Conservation (phyloP, 1,140 invertebrate genomes). For the Rhyzopertha dominica region DNA sequence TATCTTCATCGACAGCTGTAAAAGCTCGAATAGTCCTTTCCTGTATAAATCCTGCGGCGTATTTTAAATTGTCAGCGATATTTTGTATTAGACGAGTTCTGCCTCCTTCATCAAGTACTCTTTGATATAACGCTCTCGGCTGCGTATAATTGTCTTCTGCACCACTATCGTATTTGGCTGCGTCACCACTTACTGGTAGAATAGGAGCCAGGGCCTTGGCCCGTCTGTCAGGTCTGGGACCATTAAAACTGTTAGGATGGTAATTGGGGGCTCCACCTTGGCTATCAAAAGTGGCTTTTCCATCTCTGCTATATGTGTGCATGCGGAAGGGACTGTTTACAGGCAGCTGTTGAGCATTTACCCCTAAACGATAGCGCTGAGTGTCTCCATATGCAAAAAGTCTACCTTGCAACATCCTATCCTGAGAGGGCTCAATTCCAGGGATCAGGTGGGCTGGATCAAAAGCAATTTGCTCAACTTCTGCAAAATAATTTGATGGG, state of each 20-base stretch:
- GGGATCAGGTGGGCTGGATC: conserved; percentile 81
- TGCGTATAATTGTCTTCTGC: conserved; percentile 90
- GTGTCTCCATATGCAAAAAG: conserved; percentile 86
- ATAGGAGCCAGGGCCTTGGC: conserved; percentile 50
- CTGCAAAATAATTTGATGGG: conserved; percentile 80
- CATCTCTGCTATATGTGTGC: conserved; percentile 80
- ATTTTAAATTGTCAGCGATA: conserved; percentile 69
- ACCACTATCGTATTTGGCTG: conserved; percentile 71
- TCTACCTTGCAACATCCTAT: conserved; percentile 85
- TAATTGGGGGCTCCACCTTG: conserved; percentile 87
- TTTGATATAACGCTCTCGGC: conserved; percentile 71
- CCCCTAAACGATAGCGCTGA: conserved; percentile 80
- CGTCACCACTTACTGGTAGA: conserved; percentile 54
- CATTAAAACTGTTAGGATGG: conserved; percentile 91
- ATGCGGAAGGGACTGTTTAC: conserved; percentile 76
- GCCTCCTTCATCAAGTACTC: conserved; percentile 68
- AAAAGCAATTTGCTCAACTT: conserved; percentile 87
- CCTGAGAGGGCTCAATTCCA: conserved; percentile 76
- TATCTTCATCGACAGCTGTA: conserved; percentile 58
- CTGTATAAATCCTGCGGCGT: conserved; percentile 79
- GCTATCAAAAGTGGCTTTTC: conserved; percentile 62
- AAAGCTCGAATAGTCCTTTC: conserved; percentile 74
- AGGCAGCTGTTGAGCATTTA: conserved; percentile 81
- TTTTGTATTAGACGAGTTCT: conserved; percentile 71
- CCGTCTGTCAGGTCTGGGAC: conserved; percentile 60